A percentile compares a stretch with the other conserved stretches of the same genome.
Evolutionary conservation across 53 echinoderm and acorn worm species (phyloP).

Genomic region (Holothuria leucospilota): DNA sequence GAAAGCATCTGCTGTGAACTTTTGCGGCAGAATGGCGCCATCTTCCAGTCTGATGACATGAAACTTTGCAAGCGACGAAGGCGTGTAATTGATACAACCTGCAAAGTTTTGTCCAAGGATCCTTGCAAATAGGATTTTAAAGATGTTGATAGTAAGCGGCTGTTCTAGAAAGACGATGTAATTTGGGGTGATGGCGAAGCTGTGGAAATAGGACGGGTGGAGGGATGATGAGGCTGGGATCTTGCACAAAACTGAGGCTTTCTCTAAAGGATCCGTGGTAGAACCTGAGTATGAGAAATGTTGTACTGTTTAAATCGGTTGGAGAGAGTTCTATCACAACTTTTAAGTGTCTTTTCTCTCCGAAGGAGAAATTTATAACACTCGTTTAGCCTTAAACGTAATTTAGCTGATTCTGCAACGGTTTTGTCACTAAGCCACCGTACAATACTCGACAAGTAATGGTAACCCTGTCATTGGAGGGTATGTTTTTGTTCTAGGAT

Average conservation of each 20-base stretch:
- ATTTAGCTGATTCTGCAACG: too few species aligned
- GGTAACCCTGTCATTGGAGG: too few species aligned
- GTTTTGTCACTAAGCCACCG: too few species aligned
- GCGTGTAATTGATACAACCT: conserved; percentile 54
- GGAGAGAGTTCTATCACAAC: too few species aligned
- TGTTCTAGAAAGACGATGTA: conserved; percentile 83
- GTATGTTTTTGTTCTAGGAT: too few species aligned
- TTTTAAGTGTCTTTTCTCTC: too few species aligned
- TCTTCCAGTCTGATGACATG: conserved; percentile 66
- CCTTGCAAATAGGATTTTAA: conserved; percentile 41
- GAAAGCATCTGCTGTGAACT: conserved; percentile 69
- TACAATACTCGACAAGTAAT: too few species aligned
- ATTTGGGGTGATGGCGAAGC: conserved; percentile 80
- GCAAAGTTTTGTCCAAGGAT: conserved; percentile 8
- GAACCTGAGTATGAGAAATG: neutral
- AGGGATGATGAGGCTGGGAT: conserved; percentile 59
- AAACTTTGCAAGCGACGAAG: conserved; percentile 49
- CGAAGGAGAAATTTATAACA: too few species aligned
- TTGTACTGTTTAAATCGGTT: too few species aligned
- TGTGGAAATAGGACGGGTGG: conserved; percentile 83
- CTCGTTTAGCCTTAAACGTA: too few species aligned
- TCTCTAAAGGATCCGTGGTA: conserved; percentile 9
- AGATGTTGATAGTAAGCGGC: conserved; percentile 59
- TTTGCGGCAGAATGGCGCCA: conserved; percentile 54
- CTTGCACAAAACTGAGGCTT: conserved; percentile 54